These are phyloP conservation scores for Folsomia manolachei DNA, from an alignment of 2,888 invertebrate genomes.

Conservation along the genomic window DNA sequence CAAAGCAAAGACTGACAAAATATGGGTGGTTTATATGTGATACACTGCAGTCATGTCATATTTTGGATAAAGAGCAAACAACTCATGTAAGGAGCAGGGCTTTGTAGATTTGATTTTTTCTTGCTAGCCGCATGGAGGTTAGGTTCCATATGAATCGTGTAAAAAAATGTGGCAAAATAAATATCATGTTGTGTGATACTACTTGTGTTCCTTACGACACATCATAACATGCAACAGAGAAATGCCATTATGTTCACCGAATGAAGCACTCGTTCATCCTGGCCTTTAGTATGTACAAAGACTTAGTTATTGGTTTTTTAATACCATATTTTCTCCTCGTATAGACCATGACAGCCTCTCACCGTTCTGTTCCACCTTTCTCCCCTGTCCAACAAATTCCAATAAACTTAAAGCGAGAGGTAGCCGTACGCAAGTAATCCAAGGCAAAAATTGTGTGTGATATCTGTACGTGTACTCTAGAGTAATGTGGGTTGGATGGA, in stretches of 20 bases:
- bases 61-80: neutral
- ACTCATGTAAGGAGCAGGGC: neutral
- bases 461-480: neutral
- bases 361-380: neutral
- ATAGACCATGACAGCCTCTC: too few relatives aligned
- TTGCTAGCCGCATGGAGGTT: neutral
- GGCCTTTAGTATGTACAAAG: too few relatives aligned
- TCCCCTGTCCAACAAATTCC: slow-evolving; percentile 1
- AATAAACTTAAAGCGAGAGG: neutral
- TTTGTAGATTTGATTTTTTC: neutral
- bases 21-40: neutral
- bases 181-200: neutral
- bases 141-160: too few relatives aligned
- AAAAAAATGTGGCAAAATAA: neutral
- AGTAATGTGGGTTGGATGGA: neutral
- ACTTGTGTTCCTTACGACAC: neutral
- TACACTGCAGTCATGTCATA: neutral
- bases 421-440: neutral
- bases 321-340: neutral
- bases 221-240: neutral
- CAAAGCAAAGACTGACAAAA: too few relatives aligned
- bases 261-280: neutral
- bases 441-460: neutral
- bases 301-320: neutral
- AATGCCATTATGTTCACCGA: neutral